These are phyloP conservation scores for Allophyes oxyacanthae DNA, from an alignment of 2,888 invertebrate species.

Conservation along the genomic window DNA sequence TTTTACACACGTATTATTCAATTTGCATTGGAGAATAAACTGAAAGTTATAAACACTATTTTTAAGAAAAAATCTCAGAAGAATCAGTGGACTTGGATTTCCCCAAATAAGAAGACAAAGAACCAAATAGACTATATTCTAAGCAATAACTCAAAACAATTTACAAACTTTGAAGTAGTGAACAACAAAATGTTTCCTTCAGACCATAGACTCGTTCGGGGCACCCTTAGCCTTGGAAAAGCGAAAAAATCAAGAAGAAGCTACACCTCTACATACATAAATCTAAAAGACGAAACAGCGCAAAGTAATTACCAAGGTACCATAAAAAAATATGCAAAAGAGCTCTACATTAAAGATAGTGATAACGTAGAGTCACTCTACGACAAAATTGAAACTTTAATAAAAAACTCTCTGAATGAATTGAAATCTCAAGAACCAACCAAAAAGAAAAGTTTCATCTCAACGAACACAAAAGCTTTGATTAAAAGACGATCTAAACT, in stretches of 20 bases:
- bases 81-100: neutral
- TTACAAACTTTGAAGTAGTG: neutral
- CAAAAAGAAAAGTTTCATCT: neutral
- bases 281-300: neutral
- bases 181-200: neutral
- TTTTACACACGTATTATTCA: too few species aligned
- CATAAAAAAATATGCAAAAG: neutral
- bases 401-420: neutral
- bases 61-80: neutral
- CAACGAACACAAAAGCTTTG: neutral
- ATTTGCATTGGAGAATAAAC: constrained; percentile 1
- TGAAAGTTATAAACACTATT: neutral
- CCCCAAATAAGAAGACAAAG: neutral
- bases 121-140: constrained; percentile 1
- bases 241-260: neutral
- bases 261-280: neutral
- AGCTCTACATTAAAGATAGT: neutral
- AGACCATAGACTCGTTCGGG: neutral
- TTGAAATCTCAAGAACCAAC: neutral
- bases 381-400: neutral
- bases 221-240: neutral
- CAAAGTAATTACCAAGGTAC: neutral
- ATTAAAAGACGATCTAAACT: neutral
- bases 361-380: neutral
- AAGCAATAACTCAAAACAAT: neutral